Evolutionary conservation across 2,797 vertebrate genomes (phyloP).

Genomic region (Dipus sagitta): DNA sequence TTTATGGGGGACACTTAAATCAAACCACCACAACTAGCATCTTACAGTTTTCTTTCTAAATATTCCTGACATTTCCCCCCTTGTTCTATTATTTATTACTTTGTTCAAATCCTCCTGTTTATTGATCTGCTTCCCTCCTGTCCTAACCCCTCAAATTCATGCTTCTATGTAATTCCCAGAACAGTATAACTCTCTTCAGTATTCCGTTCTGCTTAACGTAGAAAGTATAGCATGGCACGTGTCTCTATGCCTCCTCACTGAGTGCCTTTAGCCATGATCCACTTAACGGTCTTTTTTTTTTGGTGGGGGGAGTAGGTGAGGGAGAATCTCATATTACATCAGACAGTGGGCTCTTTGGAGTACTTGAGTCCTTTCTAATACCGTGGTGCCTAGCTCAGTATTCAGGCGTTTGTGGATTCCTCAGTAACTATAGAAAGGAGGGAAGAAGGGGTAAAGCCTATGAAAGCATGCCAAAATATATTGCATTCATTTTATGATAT

Average conservation of each 20-base stretch:
- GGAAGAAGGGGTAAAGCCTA: background rate
- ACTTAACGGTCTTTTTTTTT: background rate
- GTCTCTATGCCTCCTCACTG: too few relatives aligned
- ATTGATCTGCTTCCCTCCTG: background rate
- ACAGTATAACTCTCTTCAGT: background rate
- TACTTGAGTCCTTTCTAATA: background rate
- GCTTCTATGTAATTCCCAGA: background rate
- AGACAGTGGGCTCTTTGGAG: background rate
- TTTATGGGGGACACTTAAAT: too few relatives aligned
- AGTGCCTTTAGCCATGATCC: background rate
- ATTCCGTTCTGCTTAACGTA: background rate
- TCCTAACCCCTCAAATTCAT: background rate
- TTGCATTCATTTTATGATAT: background rate
- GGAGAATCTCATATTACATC: background rate
- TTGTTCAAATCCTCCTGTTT: background rate
- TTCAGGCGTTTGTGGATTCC: background rate
- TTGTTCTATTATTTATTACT: background rate
- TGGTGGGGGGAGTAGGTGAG: too few relatives aligned
- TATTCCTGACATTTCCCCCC: background rate
- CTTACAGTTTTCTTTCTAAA: background rate
- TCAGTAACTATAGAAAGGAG: background rate
- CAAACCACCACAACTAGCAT: too few relatives aligned
- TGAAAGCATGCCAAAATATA: background rate
- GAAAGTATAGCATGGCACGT: background rate
- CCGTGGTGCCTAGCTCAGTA: background rate